Evolutionary conservation across 2,888 invertebrate genomes (phyloP).

Genomic region (Charanyca ferruginea): DNA sequence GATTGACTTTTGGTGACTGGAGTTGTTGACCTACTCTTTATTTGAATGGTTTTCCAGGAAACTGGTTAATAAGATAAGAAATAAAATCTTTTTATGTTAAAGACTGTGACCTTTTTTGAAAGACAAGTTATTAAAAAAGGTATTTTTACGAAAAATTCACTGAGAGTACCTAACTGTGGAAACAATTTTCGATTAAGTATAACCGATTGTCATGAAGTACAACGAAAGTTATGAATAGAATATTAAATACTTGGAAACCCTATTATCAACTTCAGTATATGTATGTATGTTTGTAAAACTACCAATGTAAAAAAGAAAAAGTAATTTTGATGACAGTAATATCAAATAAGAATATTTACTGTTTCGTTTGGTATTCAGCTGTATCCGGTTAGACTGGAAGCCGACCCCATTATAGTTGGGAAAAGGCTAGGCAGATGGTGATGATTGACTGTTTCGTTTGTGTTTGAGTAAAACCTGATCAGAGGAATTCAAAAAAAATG

Average conservation of each 20-base stretch:
- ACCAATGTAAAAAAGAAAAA: background rate
- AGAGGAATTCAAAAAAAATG: too few species aligned
- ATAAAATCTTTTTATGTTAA: background rate
- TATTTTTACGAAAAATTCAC: constrained; percentile 16
- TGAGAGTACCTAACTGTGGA: background rate
- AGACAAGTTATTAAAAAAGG: too few species aligned
- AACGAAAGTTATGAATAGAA: constrained; percentile 3
- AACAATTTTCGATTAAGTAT: background rate
- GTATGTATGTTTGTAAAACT: background rate
- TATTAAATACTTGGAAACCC: background rate
- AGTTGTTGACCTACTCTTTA: background rate
- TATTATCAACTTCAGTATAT: background rate
- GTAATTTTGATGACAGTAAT: background rate
- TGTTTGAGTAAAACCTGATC: too few species aligned
- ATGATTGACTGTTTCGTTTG: background rate
- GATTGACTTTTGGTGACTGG: background rate
- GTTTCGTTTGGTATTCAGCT: too few species aligned
- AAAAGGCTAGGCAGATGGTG: too few species aligned
- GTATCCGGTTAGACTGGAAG: too few species aligned
- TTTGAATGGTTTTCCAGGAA: background rate
- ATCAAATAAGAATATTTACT: background rate
- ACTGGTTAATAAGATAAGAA: background rate
- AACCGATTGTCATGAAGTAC: background rate
- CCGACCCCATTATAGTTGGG: too few species aligned
- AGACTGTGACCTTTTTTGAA: background rate